These are phyloP conservation scores for Beris morrisii DNA, from an alignment of 2,888 invertebrate genomes.

Conservation along the genomic window DNA sequence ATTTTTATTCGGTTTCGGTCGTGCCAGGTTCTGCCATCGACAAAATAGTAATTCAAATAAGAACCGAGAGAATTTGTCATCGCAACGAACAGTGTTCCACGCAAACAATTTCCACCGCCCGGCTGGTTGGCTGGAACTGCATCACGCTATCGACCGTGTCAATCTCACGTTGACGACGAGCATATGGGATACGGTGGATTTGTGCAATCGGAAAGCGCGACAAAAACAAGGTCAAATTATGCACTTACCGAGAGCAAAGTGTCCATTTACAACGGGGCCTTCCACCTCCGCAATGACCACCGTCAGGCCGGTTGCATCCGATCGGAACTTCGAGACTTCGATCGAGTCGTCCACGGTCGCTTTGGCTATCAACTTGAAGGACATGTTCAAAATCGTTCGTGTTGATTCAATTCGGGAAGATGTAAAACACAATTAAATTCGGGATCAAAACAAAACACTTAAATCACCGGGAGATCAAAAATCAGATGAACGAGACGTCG, in stretches of 20 bases:
- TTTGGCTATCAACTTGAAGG: slow-evolving; percentile 46
- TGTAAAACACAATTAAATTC: not conserved
- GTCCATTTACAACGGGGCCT: slow-evolving; percentile 88
- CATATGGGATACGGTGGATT: too few relatives aligned
- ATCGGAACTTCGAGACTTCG: slow-evolving; percentile 79
- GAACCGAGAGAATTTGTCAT: too few relatives aligned
- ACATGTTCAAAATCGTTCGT: slow-evolving; percentile 30
- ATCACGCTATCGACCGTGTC: too few relatives aligned
- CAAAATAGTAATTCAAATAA: too few relatives aligned
- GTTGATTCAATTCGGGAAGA: not conserved
- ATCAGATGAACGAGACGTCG: too few relatives aligned
- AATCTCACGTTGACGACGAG: too few relatives aligned
- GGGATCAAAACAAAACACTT: not conserved
- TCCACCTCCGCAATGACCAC: slow-evolving; percentile 84
- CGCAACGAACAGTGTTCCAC: too few relatives aligned
- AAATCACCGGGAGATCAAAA: not conserved
- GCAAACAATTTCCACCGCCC: too few relatives aligned
- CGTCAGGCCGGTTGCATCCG: slow-evolving; percentile 75
- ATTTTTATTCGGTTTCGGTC: too few relatives aligned
- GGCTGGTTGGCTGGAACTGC: too few relatives aligned
- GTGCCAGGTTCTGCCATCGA: too few relatives aligned
- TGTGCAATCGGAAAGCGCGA: too few relatives aligned
- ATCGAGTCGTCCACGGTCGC: slow-evolving; percentile 71
- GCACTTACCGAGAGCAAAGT: slow-evolving; percentile 75
- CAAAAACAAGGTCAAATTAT: slow-evolving; percentile 19